Base-by-base conservation (phyloP, 1,140 invertebrate species). In the Drosophila nebulosa region DNA sequence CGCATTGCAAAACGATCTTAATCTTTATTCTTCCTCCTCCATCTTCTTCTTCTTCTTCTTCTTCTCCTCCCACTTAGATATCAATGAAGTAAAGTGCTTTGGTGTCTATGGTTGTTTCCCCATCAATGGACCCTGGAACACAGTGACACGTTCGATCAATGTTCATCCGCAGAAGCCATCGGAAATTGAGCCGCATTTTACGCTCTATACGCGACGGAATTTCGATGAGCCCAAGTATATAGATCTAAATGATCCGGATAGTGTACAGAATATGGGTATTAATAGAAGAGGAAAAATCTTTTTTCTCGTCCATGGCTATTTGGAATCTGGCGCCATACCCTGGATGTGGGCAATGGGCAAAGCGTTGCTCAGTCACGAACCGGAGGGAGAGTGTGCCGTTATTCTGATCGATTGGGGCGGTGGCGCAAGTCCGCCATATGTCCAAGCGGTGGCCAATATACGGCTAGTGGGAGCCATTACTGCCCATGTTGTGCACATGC, bases 371-470 rank as follows among this genome's bases (percentile, higher is more conserved):
- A 94, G 95, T 74, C 78, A 97, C 16, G 92, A 97, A 66, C 91
- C 92, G 0, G 93, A 94, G 50, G 94, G 94, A 57, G 94, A 95
- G 50, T 94, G 94, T 50, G 96, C 96, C 39, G 96, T 97, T 0
- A 93, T 97, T 9, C 92, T 96, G 0, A 94, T 98, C 0, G 97
- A 98, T 80, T 98, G 97, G 97, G 94, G 95, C 35, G 93, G 93
- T 32, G 97, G 96, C 0, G 96, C 97, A 0, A 94, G 94, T 58
- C 97, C 97, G 1, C 97, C 97, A 0, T 98, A 98, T 83, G 95
- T 96, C 0, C 97, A 98, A 91, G 97, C 97, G 0, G 96, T 97
- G 1, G 97, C 96, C 0, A 98, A 98, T 86, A 97, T 97, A n/a
- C 93, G 97, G 57, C 92, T 98, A 1, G 95, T 98, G 7, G 97